A percentile compares a stretch with the other conserved stretches of the same genome.
These are phyloP conservation scores for Papilio polytes DNA, from an alignment of 1,140 invertebrate genomes.

Conservation along the genomic window DNA sequence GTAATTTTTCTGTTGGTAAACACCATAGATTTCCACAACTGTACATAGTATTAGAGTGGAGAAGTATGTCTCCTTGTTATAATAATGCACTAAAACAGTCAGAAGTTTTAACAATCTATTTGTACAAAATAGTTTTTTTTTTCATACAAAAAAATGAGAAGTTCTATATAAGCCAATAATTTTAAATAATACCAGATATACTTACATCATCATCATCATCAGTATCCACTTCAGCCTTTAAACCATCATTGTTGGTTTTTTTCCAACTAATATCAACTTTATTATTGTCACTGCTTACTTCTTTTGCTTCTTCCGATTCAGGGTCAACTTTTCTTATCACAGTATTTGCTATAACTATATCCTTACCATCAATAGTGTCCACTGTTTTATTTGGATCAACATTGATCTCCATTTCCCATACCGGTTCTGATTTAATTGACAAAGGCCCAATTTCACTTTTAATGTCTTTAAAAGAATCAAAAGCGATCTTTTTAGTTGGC, in stretches of 20 bases:
- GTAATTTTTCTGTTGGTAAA: too few species aligned
- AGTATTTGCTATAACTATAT: constrained; percentile 78
- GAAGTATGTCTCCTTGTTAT: too few species aligned
- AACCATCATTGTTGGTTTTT: constrained; percentile 39
- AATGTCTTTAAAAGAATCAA: constrained; percentile 77
- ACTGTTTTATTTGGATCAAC: constrained; percentile 51
- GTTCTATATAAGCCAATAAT: not conserved
- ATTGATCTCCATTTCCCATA: constrained; percentile 79
- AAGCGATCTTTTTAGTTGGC: constrained; percentile 77
- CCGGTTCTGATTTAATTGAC: constrained; percentile 70
- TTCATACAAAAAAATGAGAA: too few species aligned
- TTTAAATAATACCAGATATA: constrained; percentile 24
- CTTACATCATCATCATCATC: constrained; percentile 64
- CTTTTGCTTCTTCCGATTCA: constrained; percentile 46
- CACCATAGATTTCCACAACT: too few species aligned
- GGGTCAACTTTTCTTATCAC: constrained; percentile 75
- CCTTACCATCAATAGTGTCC: constrained; percentile 64
- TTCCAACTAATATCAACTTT: constrained; percentile 41
- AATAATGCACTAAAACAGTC: too few species aligned
- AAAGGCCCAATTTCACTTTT: constrained; percentile 78
- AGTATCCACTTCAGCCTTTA: constrained; percentile 1
- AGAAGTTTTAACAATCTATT: not conserved
- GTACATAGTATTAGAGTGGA: too few species aligned
- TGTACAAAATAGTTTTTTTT: too few species aligned
- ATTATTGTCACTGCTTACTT: not conserved